Evolutionary conservation across 30 jellyfish, hydroid and myxozoan species (phyloP).

Genomic region (Turritopsis dohrnii): DNA sequence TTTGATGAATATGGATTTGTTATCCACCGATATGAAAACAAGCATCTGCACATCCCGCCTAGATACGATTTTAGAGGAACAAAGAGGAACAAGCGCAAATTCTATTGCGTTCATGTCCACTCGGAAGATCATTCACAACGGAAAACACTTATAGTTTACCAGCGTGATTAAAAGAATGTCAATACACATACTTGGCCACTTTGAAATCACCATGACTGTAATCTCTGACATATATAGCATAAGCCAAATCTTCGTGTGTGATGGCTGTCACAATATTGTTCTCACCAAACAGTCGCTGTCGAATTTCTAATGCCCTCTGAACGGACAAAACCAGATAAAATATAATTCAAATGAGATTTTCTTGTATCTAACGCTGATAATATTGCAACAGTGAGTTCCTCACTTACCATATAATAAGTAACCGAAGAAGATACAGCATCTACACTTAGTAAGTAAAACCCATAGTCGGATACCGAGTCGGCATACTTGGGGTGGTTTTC

Average conservation of each 20-base stretch:
- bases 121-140: too few species aligned
- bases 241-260: slow-evolving; percentile 90
- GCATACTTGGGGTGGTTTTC: slow-evolving; percentile 72
- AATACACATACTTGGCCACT: slow-evolving; percentile 53
- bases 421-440: slow-evolving; percentile 90
- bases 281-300: slow-evolving; percentile 55
- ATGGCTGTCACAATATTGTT: slow-evolving; percentile 67
- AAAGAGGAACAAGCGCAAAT: too few species aligned
- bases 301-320: slow-evolving; percentile 63
- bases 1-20: too few species aligned
- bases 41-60: too few species aligned
- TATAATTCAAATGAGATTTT: too few species aligned
- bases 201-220: slow-evolving; percentile 76
- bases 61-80: too few species aligned
- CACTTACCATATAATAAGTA: slow-evolving; percentile 55
- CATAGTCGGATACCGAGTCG: slow-evolving; percentile 75
- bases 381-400: not conserved
- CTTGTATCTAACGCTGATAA: too few species aligned
- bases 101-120: too few species aligned
- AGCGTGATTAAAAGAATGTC: too few species aligned
- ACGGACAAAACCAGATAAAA: not conserved
- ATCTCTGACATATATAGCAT: slow-evolving; percentile 85
- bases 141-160: too few species aligned
- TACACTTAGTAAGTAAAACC: slow-evolving; percentile 64
- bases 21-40: too few species aligned